These are phyloP conservation scores for Irena cyanogastra DNA, from an alignment of 2,113 vertebrate genomes.

Conservation along the genomic window DNA sequence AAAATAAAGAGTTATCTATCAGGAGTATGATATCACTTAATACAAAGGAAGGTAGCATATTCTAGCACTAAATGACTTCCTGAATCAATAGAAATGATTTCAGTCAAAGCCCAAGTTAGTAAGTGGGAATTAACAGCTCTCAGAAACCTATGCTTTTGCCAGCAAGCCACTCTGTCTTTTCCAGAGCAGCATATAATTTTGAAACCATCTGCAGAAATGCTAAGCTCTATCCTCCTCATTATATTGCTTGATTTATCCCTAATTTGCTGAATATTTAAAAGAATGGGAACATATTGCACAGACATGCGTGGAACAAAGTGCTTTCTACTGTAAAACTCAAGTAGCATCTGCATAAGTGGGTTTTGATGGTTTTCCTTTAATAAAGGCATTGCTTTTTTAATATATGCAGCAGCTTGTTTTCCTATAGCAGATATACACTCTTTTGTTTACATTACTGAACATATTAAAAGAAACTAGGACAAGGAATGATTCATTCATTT, in stretches of 20 bases:
- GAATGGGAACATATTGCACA: constrained; percentile 32
- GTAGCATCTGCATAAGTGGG: constrained; percentile 2
- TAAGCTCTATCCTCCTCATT: background rate
- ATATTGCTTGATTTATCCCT: constrained; percentile 41
- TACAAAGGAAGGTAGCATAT: background rate
- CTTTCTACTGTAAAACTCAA: constrained; percentile 40
- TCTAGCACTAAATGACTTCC: background rate
- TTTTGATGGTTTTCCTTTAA: background rate
- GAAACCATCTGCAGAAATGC: constrained; percentile 33
- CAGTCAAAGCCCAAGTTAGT: constrained; percentile 5
- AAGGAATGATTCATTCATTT: constrained; percentile 17
- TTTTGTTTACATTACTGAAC: constrained; percentile 1
- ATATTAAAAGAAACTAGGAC: constrained; percentile 21
- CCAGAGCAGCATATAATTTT: constrained; percentile 20
- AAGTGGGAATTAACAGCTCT: constrained; percentile 15
- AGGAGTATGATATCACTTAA: background rate
- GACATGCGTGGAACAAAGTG: background rate
- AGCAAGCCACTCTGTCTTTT: constrained; percentile 21
- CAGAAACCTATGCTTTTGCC: background rate
- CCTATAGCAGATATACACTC: background rate
- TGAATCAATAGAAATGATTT: background rate
- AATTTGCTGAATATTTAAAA: constrained; percentile 36
- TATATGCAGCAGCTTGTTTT: constrained; percentile 12
- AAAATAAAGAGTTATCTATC: background rate
- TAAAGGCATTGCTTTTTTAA: background rate